A percentile compares a stretch with the other conserved stretches of the same genome.
phyloP scores from a whole-genome alignment of 2,888 invertebrate species.

The Xestia c-nigrum region DNA sequence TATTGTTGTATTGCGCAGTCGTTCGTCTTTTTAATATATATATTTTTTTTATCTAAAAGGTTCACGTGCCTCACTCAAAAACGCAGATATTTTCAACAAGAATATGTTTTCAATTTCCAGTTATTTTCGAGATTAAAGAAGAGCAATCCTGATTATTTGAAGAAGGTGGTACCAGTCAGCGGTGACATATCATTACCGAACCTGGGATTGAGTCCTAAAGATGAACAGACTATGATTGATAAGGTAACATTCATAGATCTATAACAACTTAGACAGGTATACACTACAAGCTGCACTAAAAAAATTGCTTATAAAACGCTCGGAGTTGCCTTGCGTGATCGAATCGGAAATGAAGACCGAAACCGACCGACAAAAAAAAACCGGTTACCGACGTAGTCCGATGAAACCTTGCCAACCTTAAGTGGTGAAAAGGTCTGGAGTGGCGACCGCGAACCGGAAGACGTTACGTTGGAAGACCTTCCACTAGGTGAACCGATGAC shows the following conservation, averaged over 20 bases:
- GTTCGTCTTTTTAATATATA: background rate
- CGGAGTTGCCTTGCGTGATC: too few species aligned
- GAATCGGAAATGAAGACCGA: too few species aligned
- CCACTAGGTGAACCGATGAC: too few species aligned
- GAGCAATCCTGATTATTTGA: constrained; percentile 91
- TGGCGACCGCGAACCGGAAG: too few species aligned
- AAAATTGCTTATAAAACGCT: too few species aligned
- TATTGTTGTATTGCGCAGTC: background rate
- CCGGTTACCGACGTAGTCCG: too few species aligned
- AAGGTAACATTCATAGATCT: constrained; percentile 54
- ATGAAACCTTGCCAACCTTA: too few species aligned
- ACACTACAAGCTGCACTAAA: background rate
- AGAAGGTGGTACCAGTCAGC: constrained; percentile 93
- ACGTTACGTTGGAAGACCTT: too few species aligned
- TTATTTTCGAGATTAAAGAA: constrained; percentile 92
- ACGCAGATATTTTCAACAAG: background rate
- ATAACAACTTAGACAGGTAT: background rate
- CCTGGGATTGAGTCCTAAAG: constrained; percentile 93
- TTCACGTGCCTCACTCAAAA: too few species aligned
- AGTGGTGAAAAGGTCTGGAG: too few species aligned
- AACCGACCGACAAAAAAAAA: too few species aligned
- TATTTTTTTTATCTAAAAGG: too few species aligned
- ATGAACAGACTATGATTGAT: constrained; percentile 76
- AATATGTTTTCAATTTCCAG: constrained; percentile 82
- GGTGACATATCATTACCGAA: constrained; percentile 94